Percentiles rank a stretch among this genome's conserved stretches.
These are phyloP conservation scores for Propithecus perrieri DNA, from an alignment of 2,797 vertebrate species.

Conservation along the genomic window DNA sequence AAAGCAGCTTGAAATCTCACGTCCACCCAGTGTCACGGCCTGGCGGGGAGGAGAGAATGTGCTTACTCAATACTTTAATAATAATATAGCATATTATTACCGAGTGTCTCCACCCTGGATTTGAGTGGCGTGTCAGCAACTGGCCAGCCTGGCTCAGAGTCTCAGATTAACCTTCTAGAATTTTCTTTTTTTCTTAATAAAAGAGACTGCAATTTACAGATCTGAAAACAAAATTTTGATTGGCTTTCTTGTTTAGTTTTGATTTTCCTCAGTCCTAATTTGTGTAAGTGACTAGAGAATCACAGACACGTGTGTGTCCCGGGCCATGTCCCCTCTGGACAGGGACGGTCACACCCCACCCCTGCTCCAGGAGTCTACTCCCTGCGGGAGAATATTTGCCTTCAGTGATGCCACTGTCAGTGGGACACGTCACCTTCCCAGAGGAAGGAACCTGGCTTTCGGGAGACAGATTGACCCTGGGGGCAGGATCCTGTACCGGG, in stretches of 20 bases:
- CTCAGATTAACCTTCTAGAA: neutral
- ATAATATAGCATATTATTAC: too few species aligned
- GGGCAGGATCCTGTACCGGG: too few species aligned
- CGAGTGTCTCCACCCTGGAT: neutral
- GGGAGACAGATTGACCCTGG: neutral
- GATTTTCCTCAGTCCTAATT: neutral
- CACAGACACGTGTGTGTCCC: neutral
- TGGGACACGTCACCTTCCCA: neutral
- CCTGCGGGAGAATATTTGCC: neutral
- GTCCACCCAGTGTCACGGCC: neutral
- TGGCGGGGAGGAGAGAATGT: neutral
- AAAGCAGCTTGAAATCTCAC: constrained; percentile 44
- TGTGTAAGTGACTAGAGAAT: neutral
- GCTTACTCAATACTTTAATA: too few species aligned
- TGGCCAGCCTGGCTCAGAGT: neutral
- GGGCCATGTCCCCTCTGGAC: too few species aligned
- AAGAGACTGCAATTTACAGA: neutral
- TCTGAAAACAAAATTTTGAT: neutral
- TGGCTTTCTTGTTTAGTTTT: neutral
- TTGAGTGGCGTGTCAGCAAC: neutral
- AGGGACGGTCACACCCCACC: too few species aligned
- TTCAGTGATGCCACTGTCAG: neutral
- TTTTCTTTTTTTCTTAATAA: neutral
- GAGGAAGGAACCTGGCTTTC: neutral
- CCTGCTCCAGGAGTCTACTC: neutral